Percentiles rank a stretch among this genome's conserved stretches.
phyloP scores from a whole-genome alignment of 2,888 invertebrate genomes.

The Dione vanillae region DNA sequence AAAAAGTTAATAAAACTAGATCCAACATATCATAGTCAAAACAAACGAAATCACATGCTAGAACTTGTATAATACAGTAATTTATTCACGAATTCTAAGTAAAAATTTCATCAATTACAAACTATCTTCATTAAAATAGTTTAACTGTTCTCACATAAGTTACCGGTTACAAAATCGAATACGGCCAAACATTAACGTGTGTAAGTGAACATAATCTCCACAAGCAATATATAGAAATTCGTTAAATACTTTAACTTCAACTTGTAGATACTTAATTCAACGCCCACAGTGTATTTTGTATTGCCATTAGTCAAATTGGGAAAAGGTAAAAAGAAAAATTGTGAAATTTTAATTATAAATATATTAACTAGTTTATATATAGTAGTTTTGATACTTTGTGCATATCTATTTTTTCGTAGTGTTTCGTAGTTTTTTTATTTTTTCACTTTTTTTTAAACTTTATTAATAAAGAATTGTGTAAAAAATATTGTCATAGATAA shows the following conservation, averaged over 20 bases:
- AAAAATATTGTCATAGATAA: no score
- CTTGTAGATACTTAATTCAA: constrained; percentile 23
- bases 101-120: constrained; percentile 6
- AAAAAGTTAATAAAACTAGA: no score
- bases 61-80: neutral
- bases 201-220: constrained; percentile 29
- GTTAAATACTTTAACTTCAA: constrained; percentile 14
- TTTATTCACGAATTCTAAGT: constrained; percentile 9
- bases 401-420: no score
- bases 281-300: constrained; percentile 31
- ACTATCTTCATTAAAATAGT: constrained; percentile 19
- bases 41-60: no score
- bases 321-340: constrained; percentile 2
- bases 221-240: constrained; percentile 18
- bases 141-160: constrained; percentile 19
- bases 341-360: neutral
- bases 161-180: constrained; percentile 26
- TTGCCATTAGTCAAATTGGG: constrained; percentile 18
- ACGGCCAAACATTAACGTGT: neutral
- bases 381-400: no score
- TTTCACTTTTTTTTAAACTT: no score
- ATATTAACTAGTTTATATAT: neutral
- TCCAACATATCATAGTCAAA: no score
- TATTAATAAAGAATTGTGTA: no score
- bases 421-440: no score